These are phyloP conservation scores for Pandion haliaetus DNA, from an alignment of 2,113 vertebrate genomes.

Conservation along the genomic window DNA sequence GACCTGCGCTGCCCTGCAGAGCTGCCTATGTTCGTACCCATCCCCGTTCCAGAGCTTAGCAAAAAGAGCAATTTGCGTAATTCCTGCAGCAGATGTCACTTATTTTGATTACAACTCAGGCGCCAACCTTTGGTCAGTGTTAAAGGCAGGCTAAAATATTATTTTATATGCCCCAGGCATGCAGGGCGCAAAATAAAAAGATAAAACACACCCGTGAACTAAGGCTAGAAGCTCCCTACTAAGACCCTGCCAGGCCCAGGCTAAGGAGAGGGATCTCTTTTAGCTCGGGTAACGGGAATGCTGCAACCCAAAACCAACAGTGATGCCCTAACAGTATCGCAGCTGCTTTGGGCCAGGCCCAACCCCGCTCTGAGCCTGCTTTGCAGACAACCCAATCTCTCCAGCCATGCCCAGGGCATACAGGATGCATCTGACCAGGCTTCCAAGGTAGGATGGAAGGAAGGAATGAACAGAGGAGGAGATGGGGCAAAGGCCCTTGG, in stretches of 20 bases:
- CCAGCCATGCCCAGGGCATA: not conserved
- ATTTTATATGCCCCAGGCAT: not conserved
- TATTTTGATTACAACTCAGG: not conserved
- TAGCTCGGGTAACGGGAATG: not conserved
- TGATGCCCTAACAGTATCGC: not conserved
- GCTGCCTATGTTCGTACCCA: not conserved
- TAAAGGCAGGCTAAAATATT: not conserved
- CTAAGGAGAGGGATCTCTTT: not conserved
- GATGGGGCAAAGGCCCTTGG: not conserved
- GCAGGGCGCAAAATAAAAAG: not conserved
- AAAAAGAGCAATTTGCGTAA: not conserved
- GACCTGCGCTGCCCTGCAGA: not conserved
- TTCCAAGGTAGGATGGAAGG: not conserved
- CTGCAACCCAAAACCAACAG: not conserved
- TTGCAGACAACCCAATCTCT: rapidly evolving
- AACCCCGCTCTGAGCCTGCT: not conserved
- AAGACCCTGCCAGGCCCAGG: not conserved
- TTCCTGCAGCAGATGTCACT: not conserved
- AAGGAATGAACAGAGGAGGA: not conserved
- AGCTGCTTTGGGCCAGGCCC: not conserved
- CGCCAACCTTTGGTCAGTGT: not conserved
- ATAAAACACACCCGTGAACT: not conserved
- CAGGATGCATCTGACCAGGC: not conserved
- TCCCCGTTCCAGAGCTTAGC: not conserved
- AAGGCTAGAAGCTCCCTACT: not conserved